Evolutionary conservation across 2,888 invertebrate species (phyloP), one percentile per base, ranked within the genome.

Genomic region (Drosophila mimica): DNA sequence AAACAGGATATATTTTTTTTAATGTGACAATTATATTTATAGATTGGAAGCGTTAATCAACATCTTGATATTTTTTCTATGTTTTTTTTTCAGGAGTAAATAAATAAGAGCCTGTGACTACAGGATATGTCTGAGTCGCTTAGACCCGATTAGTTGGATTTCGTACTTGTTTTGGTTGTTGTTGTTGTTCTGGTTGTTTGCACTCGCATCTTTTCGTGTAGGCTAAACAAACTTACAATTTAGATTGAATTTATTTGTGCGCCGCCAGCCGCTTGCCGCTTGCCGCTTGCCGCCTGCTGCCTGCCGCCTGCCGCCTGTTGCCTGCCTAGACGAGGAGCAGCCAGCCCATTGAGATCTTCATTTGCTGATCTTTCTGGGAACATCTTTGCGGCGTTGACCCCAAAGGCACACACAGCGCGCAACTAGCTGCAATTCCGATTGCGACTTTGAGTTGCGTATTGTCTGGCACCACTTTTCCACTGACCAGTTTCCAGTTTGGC

Each of bases 361-460:
- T 91, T 91, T 89, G 83, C 83, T 84, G 92, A 91, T 92, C 91
- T 91, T 88, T 91, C 90, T 92, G 91, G 92, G 91, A 92, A 92
- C 92, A 92, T 92, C 91, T 92, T 85, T 80, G 89, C 89, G 82
- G 81, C 83, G 83, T 79, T 88, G 88, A 88, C 88, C 88, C 85
- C 88, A 88, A 81, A 83, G 84, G 82, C 80, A 74, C 74, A 76
- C 59, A 70, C 73, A 76, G 64, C 54, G 65, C 56, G 28, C 73
- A 54, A 56, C 51, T 17, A 33, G 69, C 53, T 43, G 33, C 56
- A 38, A 72, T 64, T 72, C 49, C 54, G 71, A 60, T 31, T 72
- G 66, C 62, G 62, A 64, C 74, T 74, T 56, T 52, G 63, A 62
- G 68, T 73, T 83, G 85, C 80, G 83, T 81, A 86, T 72, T 82